These are phyloP conservation scores for Girardinus metallicus DNA, from an alignment of 2,797 vertebrate species.

Conservation along the genomic window DNA sequence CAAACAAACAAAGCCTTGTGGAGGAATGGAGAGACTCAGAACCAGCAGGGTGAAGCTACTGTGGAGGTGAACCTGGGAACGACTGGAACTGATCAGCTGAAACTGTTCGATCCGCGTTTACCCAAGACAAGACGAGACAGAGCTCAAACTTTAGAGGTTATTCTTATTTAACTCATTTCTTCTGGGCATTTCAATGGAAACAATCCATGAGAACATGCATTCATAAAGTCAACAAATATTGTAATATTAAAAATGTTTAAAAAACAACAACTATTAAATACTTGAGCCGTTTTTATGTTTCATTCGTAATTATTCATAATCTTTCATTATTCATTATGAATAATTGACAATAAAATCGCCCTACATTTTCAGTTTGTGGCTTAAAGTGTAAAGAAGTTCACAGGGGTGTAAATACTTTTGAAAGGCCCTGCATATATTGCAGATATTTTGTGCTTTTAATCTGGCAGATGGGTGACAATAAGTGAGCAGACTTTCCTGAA, in stretches of 20 bases:
- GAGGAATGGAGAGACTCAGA: slow-evolving; percentile 39
- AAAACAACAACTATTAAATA: neutral
- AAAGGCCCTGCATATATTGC: neutral
- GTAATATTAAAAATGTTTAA: neutral
- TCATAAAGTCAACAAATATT: too few relatives aligned
- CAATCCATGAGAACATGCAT: neutral
- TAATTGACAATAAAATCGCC: too few relatives aligned
- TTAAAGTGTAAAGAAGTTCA: neutral
- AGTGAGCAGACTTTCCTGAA: neutral
- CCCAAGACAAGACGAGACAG: slow-evolving; percentile 4
- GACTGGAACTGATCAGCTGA: slow-evolving; percentile 53
- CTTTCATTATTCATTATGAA: too few relatives aligned
- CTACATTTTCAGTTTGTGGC: neutral
- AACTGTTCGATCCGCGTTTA: slow-evolving; percentile 55
- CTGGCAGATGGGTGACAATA: neutral
- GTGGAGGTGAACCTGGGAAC: slow-evolving; percentile 39
- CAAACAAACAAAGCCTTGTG: slow-evolving; percentile 54
- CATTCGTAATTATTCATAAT: too few relatives aligned
- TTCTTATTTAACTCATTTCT: neutral
- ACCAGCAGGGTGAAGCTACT: slow-evolving; percentile 63
- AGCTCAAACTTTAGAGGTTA: neutral
- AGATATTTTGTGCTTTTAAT: neutral
- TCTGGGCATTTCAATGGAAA: neutral
- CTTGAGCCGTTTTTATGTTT: too few relatives aligned
- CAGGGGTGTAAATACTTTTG: neutral